Evolutionary conservation across 2,113 vertebrate species (phyloP), one percentile per base, ranked within the genome.

Genomic region (Gambusia holbrooki): DNA sequence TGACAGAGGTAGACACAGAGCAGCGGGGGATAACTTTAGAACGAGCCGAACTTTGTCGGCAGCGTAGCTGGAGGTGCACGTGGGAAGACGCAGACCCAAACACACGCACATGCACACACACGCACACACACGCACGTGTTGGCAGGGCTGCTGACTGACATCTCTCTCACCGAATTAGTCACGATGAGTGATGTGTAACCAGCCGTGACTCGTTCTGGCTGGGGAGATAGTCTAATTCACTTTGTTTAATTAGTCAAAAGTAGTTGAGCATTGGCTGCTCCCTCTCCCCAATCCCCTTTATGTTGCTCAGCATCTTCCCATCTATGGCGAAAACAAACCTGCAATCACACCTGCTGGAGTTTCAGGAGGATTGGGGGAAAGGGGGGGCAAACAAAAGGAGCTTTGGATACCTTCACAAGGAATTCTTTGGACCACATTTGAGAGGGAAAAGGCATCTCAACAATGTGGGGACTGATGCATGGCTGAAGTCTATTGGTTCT

Each of bases 231-330:
- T n/a, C 72, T 92, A 89, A 92, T 92, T 92, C 87, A 90, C 89
- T 93, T 93, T 92, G 91, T 92, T 89, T 88, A 88, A 90, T 92
- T 92, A 92, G 80, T 89, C 88, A 90, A 91, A 89, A 87, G 90
- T 92, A 91, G 86, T 90, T 87, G 84, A 87, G 88, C 85, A 80
- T 64, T 19, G 48, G n/a, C 63, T 58, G 80, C 81, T 87, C 76
- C 74, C 77, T 76, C 80, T 87, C 83, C 33, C 51, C 25, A 83
- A 82, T 79, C 84, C 69, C 54, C 84, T 88, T 58, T 73, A 32
- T 29, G 61, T 40, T 66, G 74, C 79, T 81, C 79, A 74, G 54
- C 75, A 81, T 87, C 79, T 35, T 48, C 33, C 37, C 9, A 60
- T 29, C 74, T 22, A 62, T 30, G 69, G 58, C 78, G 79, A 48